phyloP scores from a whole-genome alignment of 2,113 vertebrate genomes.

The Campylomormyrus tamandua region DNA sequence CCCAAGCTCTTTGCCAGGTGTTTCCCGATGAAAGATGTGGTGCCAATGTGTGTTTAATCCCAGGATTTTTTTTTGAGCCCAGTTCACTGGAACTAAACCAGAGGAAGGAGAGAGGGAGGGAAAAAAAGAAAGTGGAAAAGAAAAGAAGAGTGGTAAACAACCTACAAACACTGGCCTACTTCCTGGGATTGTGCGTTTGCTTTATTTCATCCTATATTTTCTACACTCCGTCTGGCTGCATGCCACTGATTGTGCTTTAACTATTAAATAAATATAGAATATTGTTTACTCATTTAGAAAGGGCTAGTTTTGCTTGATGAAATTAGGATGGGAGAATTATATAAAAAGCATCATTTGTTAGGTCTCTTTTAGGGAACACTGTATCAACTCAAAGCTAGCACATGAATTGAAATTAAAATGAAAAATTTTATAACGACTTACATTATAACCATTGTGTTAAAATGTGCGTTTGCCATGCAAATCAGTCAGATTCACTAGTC shows the following conservation, averaged over 20 bases:
- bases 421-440: not conserved
- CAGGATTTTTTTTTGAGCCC: not conserved
- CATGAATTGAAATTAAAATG: not conserved
- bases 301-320: not conserved
- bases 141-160: not conserved
- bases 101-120: not conserved
- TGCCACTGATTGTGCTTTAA: not conserved
- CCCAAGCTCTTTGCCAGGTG: slow-evolving; percentile 14
- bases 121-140: not conserved
- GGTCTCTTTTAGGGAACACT: not conserved
- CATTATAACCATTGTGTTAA: not conserved
- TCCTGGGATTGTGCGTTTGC: not conserved
- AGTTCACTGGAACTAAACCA: slow-evolving; percentile 13
- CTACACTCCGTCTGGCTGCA: not conserved
- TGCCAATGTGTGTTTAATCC: slow-evolving; percentile 20
- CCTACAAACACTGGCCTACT: not conserved
- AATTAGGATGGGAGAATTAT: not conserved
- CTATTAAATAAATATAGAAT: not conserved
- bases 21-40: slow-evolving; percentile 20
- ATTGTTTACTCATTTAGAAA: not conserved
- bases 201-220: not conserved
- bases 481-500: not conserved
- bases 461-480: not conserved
- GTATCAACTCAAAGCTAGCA: not conserved
- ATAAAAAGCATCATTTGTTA: not conserved